phyloP scores from a whole-genome alignment of 2,888 invertebrate species.

The Eucera pruinosa region DNA sequence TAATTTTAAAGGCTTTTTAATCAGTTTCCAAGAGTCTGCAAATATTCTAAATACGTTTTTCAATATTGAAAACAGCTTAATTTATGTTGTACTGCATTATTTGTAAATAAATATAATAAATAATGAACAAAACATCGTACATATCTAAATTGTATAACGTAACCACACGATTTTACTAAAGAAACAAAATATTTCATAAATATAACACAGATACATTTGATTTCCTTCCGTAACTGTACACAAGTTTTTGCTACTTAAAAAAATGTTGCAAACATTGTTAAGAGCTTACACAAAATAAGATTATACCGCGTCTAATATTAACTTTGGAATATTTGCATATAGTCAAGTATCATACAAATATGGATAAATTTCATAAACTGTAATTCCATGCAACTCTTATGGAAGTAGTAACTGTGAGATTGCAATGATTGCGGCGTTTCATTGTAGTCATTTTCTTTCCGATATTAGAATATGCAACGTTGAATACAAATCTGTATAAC shows the following conservation, averaged over 20 bases:
- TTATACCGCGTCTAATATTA: constrained; percentile 33
- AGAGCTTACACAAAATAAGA: constrained; percentile 41
- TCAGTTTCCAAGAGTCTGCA: constrained; percentile 43
- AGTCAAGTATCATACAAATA: constrained; percentile 50
- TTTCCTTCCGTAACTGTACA: constrained; percentile 14
- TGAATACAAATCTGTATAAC: constrained; percentile 52
- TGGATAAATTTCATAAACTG: constrained; percentile 39
- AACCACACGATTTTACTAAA: not conserved
- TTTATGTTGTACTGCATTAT: constrained; percentile 47
- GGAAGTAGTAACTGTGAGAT: constrained; percentile 38
- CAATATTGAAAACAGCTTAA: constrained; percentile 12
- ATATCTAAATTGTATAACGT: not conserved
- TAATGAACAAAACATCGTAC: not conserved
- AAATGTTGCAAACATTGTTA: constrained; percentile 31
- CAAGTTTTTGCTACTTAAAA: constrained; percentile 26
- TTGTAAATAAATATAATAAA: constrained; percentile 33
- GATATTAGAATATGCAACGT: constrained; percentile 34
- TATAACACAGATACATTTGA: constrained; percentile 36
- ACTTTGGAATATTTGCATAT: constrained; percentile 65
- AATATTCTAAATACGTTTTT: constrained; percentile 55
- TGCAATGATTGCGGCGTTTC: constrained; percentile 39
- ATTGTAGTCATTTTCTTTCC: constrained; percentile 17
- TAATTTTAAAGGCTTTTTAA: constrained; percentile 48
- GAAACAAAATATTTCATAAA: constrained; percentile 26
- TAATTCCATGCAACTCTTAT: constrained; percentile 34